Evolutionary conservation across 2,888 invertebrate genomes (phyloP), one percentile per base, ranked within the genome.

Genomic region (Amphipyra tragopoginis): DNA sequence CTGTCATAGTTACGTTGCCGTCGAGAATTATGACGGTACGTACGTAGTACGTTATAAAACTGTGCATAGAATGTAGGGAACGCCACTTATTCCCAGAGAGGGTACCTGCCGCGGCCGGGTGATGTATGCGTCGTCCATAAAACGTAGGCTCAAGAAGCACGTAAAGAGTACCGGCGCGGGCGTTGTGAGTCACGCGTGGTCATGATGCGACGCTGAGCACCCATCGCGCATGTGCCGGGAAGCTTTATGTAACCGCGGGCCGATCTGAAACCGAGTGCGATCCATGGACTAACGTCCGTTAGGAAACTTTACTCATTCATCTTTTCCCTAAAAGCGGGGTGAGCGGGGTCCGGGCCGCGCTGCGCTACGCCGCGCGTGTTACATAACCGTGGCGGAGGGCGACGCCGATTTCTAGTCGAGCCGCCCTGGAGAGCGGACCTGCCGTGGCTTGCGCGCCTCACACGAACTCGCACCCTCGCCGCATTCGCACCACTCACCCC

Each of bases 231-330:
- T 89, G 91, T 87, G 88, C 86, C 81, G 77, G 72, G 77, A 72
- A 74, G 82, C 81, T 90, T 92, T 93, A 93, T 88, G 84, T 92
- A 93, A 92, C 90, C 85, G 83, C 86, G 84, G 86, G 84, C 84
- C 83, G 86, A 88, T 86, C 87, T 78, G 78, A 90, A 89, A 85
- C 81, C 85, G 73, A 86, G 83, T 83, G 85, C 89, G 89, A 91
- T 90, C 91, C 90, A 90, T 91, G 92, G 91, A 85, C 89, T 89
- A 87, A 84, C 87, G 92, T 91, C 91, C 90, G 90, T 90, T 90
- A 89, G 90, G 90, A 92, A 94, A 94, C 90, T 93, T 94, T 90
- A 79, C 91, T 91, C 93, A 94, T 93, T 94, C 93, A 93, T 94
- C 93, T 93, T 93, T 94, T 92, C 91, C 91, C 89, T 87, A 89